These are phyloP conservation scores for Ariolimax columbianus DNA, from an alignment of 2,888 invertebrate species.

Conservation along the genomic window DNA sequence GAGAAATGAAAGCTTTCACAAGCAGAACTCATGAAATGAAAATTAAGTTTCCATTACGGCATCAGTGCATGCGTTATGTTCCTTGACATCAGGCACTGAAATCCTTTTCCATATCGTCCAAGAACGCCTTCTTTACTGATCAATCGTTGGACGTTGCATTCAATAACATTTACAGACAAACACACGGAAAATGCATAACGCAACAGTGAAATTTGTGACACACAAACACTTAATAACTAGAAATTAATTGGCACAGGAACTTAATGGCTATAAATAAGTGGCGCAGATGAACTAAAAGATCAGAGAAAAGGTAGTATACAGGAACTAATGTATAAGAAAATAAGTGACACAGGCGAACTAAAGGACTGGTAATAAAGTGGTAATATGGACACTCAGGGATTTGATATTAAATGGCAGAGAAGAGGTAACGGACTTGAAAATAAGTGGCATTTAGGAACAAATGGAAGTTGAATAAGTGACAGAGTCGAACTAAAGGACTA, in stretches of 20 bases:
- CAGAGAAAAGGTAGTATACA: neutral
- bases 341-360: neutral
- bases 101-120: neutral
- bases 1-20: neutral
- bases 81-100: neutral
- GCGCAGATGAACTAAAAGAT: neutral
- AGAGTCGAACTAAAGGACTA: neutral
- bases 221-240: neutral
- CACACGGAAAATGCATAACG: neutral
- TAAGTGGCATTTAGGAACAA: neutral
- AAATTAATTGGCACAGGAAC: neutral
- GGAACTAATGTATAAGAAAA: too few relatives aligned
- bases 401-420: neutral
- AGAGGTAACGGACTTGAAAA: neutral
- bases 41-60: slow-evolving; percentile 1
- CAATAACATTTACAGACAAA: neutral
- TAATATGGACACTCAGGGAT: neutral
- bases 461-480: neutral
- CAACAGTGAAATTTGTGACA: neutral
- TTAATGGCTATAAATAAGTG: too few relatives aligned
- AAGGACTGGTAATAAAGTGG: neutral
- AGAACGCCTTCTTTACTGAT: neutral
- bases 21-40: neutral
- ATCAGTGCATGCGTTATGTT: neutral
- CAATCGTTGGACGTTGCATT: neutral